These are phyloP conservation scores for Cheilosia variabilis DNA, from an alignment of 2,888 invertebrate genomes.

Conservation along the genomic window DNA sequence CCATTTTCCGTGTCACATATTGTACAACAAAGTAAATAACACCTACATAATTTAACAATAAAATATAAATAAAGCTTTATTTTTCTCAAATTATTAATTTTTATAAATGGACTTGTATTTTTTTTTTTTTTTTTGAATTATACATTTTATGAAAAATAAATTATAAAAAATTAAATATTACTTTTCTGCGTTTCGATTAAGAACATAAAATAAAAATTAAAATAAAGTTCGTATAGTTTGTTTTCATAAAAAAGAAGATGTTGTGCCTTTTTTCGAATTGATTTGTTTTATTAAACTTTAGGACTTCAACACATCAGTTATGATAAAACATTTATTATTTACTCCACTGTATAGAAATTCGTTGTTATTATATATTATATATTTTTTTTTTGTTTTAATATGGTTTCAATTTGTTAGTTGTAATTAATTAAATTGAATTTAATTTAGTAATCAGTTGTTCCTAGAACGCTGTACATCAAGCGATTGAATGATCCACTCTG, in stretches of 20 bases:
- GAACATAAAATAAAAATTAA: slow-evolving; percentile 41
- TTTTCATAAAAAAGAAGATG: slow-evolving; percentile 42
- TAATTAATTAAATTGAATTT: slow-evolving; percentile 54
- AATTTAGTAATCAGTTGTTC: slow-evolving; percentile 88
- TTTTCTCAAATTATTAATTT: slow-evolving; percentile 47
- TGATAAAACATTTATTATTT: slow-evolving; percentile 69
- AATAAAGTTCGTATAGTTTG: slow-evolving; percentile 27
- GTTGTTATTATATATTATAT: slow-evolving; percentile 27
- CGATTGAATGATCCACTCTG: slow-evolving; percentile 96
- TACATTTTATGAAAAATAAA: slow-evolving; percentile 44
- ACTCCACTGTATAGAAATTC: slow-evolving; percentile 69
- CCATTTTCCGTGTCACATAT: slow-evolving; percentile 64
- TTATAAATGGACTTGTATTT: slow-evolving; percentile 44
- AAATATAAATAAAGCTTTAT: slow-evolving; percentile 67
- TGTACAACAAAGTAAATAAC: slow-evolving; percentile 52
- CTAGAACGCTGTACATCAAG: slow-evolving; percentile 95
- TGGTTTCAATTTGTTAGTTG: slow-evolving; percentile 46
- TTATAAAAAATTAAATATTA: slow-evolving; percentile 47
- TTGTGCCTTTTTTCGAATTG: slow-evolving; percentile 52
- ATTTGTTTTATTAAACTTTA: slow-evolving; percentile 53
- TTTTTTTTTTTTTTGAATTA: slow-evolving; percentile 22
- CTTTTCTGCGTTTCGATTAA: slow-evolving; percentile 38
- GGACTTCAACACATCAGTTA: slow-evolving; percentile 55
- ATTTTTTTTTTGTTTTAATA: slow-evolving; percentile 35
- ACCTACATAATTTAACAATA: slow-evolving; percentile 52